phyloP scores from a whole-genome alignment of 2,888 invertebrate species.

The Furcula furcula region DNA sequence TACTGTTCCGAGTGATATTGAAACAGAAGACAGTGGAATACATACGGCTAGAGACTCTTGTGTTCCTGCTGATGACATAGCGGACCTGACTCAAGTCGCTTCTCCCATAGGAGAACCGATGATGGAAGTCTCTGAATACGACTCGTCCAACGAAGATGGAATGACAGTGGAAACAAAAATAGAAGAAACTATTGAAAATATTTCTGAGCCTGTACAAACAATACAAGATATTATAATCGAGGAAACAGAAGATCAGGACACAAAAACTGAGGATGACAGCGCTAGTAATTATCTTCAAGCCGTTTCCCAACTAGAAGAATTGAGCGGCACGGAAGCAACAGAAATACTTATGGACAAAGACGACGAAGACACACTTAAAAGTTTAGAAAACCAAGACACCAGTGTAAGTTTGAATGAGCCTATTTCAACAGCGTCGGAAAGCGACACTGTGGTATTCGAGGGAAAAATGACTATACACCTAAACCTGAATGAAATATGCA shows the following conservation, averaged over 20 bases:
- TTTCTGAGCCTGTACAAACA: constrained; percentile 42
- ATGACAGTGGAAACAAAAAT: constrained; percentile 53
- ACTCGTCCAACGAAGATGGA: constrained; percentile 71
- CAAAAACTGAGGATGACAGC: constrained; percentile 66
- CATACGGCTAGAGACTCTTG: constrained; percentile 91
- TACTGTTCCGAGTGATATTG: constrained; percentile 83
- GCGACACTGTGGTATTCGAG: constrained; percentile 77
- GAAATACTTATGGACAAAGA: constrained; percentile 78
- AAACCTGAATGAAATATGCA: constrained; percentile 77
- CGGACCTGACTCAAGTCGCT: constrained; percentile 79
- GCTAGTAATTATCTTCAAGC: constrained; percentile 72
- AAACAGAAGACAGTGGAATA: constrained; percentile 90
- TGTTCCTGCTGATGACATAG: constrained; percentile 88
- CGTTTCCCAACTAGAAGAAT: constrained; percentile 68
- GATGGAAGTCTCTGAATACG: constrained; percentile 69
- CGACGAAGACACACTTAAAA: constrained; percentile 77
- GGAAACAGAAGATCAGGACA: constrained; percentile 68
- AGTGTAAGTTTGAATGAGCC: constrained; percentile 81
- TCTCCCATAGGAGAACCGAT: constrained; percentile 72
- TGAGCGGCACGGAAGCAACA: constrained; percentile 69
- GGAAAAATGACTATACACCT: constrained; percentile 80
- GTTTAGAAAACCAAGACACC: constrained; percentile 78
- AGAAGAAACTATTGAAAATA: constrained; percentile 43
- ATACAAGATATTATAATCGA: constrained; percentile 69
- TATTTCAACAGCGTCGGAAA: constrained; percentile 69